Evolutionary conservation across 2,113 vertebrate genomes (phyloP).

Genomic region (Oncorhynchus mykiss): DNA sequence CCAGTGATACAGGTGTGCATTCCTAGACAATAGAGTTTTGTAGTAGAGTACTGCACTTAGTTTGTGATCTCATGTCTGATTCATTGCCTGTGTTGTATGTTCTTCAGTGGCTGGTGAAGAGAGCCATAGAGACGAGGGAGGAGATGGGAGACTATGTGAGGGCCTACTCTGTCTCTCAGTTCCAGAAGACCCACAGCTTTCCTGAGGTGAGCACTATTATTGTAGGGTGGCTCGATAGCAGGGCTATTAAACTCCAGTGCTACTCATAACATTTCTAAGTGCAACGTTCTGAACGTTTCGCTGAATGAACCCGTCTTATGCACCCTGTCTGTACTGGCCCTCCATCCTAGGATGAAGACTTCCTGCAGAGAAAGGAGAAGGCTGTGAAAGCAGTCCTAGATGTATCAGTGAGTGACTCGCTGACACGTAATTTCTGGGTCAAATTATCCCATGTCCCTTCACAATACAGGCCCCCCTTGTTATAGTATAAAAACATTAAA

Average conservation of each 20-base stretch:
- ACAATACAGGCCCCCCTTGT: neutral
- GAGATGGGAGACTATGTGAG: conserved; percentile 97
- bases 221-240: too few species aligned
- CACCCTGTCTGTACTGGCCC: neutral
- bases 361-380: conserved; percentile 83
- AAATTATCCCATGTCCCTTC: neutral
- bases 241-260: too few species aligned
- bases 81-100: conserved; percentile 23
- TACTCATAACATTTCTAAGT: too few species aligned
- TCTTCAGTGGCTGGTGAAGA: conserved; percentile 92
- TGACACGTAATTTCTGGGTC: neutral
- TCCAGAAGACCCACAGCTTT: conserved; percentile 88
- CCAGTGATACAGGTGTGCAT: conserved; percentile 89
- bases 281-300: too few species aligned
- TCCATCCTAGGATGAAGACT: conserved; percentile 85
- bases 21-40: neutral
- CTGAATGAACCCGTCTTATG: neutral
- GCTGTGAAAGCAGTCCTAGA: conserved; percentile 78
- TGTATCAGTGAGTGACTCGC: conserved; percentile 79
- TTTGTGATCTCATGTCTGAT: neutral
- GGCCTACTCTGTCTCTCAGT: conserved; percentile 91
- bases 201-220: conserved; percentile 82
- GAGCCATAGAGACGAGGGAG: conserved; percentile 95
- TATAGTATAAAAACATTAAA: neutral
- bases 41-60: neutral